These are phyloP conservation scores for Anseranas semipalmata DNA, from an alignment of 2,113 vertebrate genomes.

Conservation along the genomic window DNA sequence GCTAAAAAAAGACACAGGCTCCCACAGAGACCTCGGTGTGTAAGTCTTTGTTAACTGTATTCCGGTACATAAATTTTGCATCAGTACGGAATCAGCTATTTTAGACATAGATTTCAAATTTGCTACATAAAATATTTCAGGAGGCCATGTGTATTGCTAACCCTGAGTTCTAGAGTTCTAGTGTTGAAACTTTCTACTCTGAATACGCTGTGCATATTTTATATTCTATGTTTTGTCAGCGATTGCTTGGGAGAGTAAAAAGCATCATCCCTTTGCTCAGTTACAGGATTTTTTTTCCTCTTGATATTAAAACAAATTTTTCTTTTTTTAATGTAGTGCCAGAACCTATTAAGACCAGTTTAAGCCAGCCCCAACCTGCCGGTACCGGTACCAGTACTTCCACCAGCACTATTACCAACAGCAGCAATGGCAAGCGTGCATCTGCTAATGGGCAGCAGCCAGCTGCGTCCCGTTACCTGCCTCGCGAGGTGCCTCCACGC, in stretches of 20 bases:
- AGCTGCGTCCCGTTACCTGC: conserved; percentile 90
- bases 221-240: neutral
- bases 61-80: neutral
- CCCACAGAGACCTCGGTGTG: neutral
- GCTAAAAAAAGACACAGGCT: neutral
- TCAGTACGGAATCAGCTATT: neutral
- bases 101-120: neutral
- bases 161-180: neutral
- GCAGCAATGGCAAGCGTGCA: conserved; percentile 93
- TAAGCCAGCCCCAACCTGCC: conserved; percentile 90
- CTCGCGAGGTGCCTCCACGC: conserved; percentile 95
- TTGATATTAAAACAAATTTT: neutral
- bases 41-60: neutral
- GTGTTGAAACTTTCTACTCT: neutral
- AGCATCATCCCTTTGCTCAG: neutral
- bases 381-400: conserved; percentile 86
- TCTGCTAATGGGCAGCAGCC: conserved; percentile 84
- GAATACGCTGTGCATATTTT: neutral
- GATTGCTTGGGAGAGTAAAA: neutral
- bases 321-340: conserved; percentile 81
- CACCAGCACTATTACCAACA: conserved; percentile 85
- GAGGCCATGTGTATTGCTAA: neutral
- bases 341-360: conserved; percentile 93
- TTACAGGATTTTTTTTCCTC: neutral
- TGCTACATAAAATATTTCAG: neutral